phyloP scores from a whole-genome alignment of 2,888 invertebrate species.

The Leucozona laternaria region DNA sequence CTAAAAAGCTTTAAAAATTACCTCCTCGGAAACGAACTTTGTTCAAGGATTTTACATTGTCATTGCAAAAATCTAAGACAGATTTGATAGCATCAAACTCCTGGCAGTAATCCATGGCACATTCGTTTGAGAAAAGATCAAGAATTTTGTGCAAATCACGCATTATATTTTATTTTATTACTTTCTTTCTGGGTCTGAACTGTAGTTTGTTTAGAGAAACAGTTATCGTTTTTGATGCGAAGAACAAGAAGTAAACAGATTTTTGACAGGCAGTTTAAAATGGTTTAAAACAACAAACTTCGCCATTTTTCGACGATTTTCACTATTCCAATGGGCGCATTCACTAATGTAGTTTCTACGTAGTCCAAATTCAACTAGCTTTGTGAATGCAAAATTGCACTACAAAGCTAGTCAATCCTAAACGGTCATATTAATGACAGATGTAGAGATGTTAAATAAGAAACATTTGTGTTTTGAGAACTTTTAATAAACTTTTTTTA shows the following conservation, averaged over 20 bases:
- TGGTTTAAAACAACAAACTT: too few species aligned
- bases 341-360: too few species aligned
- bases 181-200: not conserved
- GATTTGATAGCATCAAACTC: conserved; percentile 80
- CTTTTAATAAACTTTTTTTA: too few species aligned
- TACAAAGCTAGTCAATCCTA: too few species aligned
- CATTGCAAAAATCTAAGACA: conserved; percentile 78
- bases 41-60: conserved; percentile 78
- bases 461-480: too few species aligned
- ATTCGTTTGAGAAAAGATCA: conserved; percentile 76
- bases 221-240: conserved; percentile 32
- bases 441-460: too few species aligned
- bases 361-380: too few species aligned
- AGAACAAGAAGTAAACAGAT: conserved; percentile 57
- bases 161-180: conserved; percentile 71
- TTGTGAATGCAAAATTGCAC: too few species aligned
- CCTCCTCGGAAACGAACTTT: conserved; percentile 80
- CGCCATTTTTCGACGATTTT: not conserved
- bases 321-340: too few species aligned
- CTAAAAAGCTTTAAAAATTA: conserved; percentile 66
- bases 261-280: not conserved
- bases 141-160: conserved; percentile 78
- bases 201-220: conserved; percentile 2
- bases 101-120: conserved; percentile 79
- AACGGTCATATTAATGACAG: too few species aligned